Evolutionary conservation across 2,113 vertebrate species (phyloP).

Genomic region (Dryoscopus gambensis): DNA sequence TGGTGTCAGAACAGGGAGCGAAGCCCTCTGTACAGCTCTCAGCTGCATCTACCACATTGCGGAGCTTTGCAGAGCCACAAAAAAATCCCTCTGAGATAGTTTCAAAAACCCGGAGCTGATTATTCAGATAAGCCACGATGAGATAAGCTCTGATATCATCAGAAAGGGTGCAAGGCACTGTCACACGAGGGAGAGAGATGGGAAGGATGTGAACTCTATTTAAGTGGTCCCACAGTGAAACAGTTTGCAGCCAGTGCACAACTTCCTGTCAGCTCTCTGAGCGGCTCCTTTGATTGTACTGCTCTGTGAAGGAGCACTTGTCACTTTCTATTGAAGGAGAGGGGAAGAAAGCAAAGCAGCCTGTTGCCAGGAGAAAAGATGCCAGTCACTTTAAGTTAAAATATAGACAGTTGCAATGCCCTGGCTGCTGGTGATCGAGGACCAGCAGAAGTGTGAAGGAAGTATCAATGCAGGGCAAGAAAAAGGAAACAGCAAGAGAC

Average conservation of each 20-base stretch:
- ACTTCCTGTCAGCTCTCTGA: neutral
- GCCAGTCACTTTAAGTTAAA: constrained; percentile 18
- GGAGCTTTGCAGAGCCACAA: neutral
- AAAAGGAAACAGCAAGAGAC: neutral
- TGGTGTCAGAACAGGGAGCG: neutral
- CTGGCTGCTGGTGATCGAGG: neutral
- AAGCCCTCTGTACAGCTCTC: neutral
- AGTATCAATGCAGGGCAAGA: neutral
- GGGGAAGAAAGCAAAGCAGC: constrained; percentile 32
- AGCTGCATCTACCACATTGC: neutral
- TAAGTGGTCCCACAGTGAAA: neutral
- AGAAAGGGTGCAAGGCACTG: neutral
- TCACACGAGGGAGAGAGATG: neutral
- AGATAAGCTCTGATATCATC: neutral
- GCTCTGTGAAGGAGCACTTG: constrained; percentile 33
- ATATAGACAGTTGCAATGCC: constrained; percentile 13
- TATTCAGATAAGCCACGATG: neutral
- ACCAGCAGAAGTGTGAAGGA: neutral
- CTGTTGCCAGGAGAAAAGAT: constrained; percentile 50
- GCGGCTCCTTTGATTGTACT: constrained; percentile 4
- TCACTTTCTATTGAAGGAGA: constrained; percentile 36
- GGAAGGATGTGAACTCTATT: constrained; percentile 19
- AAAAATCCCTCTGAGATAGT: neutral
- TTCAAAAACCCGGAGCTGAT: neutral
- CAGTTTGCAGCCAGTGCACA: neutral